phyloP scores from a whole-genome alignment of 2,797 vertebrate species.

The Brachyalestes nurse region DNA sequence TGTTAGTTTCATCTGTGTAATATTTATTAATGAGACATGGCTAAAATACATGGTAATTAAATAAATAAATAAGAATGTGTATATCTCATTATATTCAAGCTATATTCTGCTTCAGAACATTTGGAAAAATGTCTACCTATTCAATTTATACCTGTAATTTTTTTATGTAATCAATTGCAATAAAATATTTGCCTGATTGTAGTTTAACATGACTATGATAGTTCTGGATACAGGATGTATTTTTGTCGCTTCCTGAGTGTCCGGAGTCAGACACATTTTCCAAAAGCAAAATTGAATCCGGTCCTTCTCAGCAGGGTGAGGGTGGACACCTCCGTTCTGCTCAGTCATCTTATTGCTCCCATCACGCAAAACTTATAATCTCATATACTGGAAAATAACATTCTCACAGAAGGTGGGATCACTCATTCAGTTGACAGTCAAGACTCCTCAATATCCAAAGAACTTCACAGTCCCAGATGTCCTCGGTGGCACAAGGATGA shows the following conservation, averaged over 20 bases:
- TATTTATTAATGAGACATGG: too few relatives aligned
- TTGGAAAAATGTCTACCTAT: too few relatives aligned
- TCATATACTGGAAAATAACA: constrained; percentile 46
- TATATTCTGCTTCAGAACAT: too few relatives aligned
- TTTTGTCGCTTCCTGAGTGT: constrained; percentile 1
- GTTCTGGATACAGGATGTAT: too few relatives aligned
- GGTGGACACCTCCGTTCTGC: constrained; percentile 10
- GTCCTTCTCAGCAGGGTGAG: constrained; percentile 3
- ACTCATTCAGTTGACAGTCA: constrained; percentile 21
- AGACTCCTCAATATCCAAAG: constrained; percentile 44
- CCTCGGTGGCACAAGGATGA: constrained; percentile 55
- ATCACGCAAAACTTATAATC: constrained; percentile 40
- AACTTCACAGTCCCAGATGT: constrained; percentile 45
- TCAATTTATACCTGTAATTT: too few relatives aligned
- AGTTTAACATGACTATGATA: background rate
- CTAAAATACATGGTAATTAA: too few relatives aligned
- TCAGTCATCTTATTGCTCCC: constrained; percentile 28
- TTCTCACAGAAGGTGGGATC: constrained; percentile 18
- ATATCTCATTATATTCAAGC: too few relatives aligned
- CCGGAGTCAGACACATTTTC: constrained; percentile 33
- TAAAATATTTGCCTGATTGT: too few relatives aligned
- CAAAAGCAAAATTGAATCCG: constrained; percentile 39
- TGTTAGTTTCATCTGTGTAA: too few relatives aligned
- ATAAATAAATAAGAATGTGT: too few relatives aligned
- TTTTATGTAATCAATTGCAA: too few relatives aligned